Percentiles rank a stretch among this genome's conserved stretches.
phyloP scores from a whole-genome alignment of 2,888 invertebrate genomes.

The Drosophila buzzatii region DNA sequence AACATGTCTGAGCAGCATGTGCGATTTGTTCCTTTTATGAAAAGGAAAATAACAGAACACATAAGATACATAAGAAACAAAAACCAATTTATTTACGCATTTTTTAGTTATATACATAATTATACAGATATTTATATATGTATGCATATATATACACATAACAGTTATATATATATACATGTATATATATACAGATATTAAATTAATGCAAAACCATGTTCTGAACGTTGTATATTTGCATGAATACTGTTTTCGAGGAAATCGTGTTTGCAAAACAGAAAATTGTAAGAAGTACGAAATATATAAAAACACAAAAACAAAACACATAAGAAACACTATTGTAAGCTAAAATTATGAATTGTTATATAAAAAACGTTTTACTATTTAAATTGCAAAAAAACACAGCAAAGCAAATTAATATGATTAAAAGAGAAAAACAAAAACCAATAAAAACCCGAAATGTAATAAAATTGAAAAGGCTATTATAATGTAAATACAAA shows the following conservation, averaged over 20 bases:
- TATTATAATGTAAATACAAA: conserved; percentile 62
- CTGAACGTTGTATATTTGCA: conserved; percentile 75
- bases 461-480: conserved; percentile 59
- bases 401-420: conserved; percentile 66
- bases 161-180: conserved; percentile 20
- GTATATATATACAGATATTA: conserved; percentile 68
- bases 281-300: conserved; percentile 66
- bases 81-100: conserved; percentile 75
- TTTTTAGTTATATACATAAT: conserved; percentile 78
- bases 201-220: conserved; percentile 67
- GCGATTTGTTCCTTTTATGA: conserved; percentile 75
- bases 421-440: conserved; percentile 52
- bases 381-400: conserved; percentile 73
- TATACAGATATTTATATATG: conserved; percentile 32
- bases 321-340: conserved; percentile 50
- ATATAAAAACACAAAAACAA: conserved; percentile 47
- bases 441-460: conserved; percentile 44
- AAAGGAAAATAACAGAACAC: conserved; percentile 64
- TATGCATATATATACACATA: conserved; percentile 24
- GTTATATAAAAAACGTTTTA: conserved; percentile 79
- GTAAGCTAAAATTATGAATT: conserved; percentile 81
- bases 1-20: conserved; percentile 44
- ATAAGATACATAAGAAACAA: conserved; percentile 44
- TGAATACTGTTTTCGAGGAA: conserved; percentile 59
- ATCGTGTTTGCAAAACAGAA: conserved; percentile 65